Evolutionary conservation across 2,888 invertebrate species (phyloP).

Genomic region (Phaedon cochleariae): DNA sequence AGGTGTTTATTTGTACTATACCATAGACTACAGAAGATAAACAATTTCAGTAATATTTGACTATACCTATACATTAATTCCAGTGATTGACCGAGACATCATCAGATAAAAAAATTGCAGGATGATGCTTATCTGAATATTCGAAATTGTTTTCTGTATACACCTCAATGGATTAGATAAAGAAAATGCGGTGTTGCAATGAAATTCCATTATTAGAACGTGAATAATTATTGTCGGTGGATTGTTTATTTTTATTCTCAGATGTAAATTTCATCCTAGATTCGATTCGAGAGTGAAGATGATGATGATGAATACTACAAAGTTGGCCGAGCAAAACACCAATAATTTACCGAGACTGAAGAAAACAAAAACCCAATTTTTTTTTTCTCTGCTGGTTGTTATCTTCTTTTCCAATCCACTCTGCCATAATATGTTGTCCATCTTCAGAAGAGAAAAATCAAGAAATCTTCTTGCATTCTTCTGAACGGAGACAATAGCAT

Average conservation of each 20-base stretch:
- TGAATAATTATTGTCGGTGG: conserved; percentile 22
- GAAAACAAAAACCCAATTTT: conserved; percentile 3
- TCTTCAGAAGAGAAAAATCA: too few species aligned
- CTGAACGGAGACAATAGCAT: too few species aligned
- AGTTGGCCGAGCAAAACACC: conserved; percentile 1
- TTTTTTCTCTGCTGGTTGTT: too few species aligned
- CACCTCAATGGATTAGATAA: not conserved
- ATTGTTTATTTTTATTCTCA: conserved; percentile 26
- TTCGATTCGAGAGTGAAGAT: conserved; percentile 27
- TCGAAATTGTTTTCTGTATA: not conserved
- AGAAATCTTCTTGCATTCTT: too few species aligned
- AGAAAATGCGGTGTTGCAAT: not conserved
- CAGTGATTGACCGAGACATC: not conserved
- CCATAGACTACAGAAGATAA: too few species aligned
- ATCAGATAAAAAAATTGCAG: not conserved
- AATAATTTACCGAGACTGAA: not conserved
- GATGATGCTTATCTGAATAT: not conserved
- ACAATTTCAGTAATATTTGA: too few species aligned
- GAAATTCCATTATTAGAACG: conserved; percentile 30
- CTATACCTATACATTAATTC: too few species aligned
- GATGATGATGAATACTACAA: not conserved
- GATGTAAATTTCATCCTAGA: conserved; percentile 32
- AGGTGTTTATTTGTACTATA: too few species aligned
- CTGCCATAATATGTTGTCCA: too few species aligned
- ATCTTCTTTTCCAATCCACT: too few species aligned